Evolutionary conservation across 2,888 invertebrate species (phyloP).

Genomic region (Pristionchus mayeri): DNA sequence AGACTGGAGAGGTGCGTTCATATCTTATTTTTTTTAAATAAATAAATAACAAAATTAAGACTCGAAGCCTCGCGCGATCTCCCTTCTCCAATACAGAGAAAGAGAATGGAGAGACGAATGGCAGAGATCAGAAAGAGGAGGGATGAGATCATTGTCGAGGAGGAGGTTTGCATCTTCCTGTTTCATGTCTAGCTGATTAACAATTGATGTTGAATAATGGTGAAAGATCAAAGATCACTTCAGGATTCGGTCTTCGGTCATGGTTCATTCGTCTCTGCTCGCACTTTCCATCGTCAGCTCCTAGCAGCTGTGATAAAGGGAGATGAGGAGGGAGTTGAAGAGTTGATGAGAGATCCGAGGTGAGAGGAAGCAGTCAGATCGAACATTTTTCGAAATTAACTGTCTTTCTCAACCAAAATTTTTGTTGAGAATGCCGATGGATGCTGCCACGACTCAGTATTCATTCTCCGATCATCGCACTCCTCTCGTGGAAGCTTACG

Average conservation of each 20-base stretch:
- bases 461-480: background rate
- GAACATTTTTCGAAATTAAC: too few species aligned
- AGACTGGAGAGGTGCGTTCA: background rate
- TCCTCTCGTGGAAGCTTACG: background rate
- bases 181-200: background rate
- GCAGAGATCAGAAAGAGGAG: background rate
- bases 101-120: background rate
- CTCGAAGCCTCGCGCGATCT: background rate
- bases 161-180: background rate
- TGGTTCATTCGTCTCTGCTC: background rate
- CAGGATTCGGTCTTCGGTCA: conserved; percentile 8
- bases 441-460: conserved; percentile 10
- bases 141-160: background rate
- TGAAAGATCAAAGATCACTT: conserved; percentile 1
- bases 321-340: background rate
- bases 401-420: too few species aligned
- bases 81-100: conserved; percentile 2
- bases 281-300: background rate
- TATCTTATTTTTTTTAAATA: background rate
- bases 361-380: background rate
- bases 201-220: background rate
- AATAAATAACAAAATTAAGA: background rate
- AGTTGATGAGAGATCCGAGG: background rate
- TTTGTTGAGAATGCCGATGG: background rate
- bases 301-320: background rate